Conservation (phyloP, 2,888 invertebrate species). For the Amphiduros pacificus region DNA sequence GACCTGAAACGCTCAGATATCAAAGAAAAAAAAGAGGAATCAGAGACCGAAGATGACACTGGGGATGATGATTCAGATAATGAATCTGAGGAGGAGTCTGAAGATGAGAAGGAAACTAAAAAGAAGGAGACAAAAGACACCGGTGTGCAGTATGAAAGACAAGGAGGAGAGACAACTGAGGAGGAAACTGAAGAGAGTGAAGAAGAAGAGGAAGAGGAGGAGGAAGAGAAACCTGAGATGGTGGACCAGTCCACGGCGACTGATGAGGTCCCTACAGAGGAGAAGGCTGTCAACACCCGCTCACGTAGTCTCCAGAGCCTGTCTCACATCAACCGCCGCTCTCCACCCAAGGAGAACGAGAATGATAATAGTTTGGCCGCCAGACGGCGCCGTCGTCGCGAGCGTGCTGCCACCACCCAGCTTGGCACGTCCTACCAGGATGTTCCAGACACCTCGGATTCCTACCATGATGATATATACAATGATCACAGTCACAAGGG, state of each 20-base stretch:
- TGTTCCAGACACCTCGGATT: not conserved
- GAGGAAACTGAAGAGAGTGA: conserved; percentile 30
- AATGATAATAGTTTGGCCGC: conserved; percentile 22
- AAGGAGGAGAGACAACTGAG: not conserved
- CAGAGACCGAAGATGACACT: not conserved
- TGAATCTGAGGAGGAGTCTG: conserved; percentile 19
- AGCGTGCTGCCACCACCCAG: conserved; percentile 21
- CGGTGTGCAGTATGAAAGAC: not conserved
- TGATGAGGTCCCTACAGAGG: conserved; percentile 37
- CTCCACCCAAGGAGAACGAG: conserved; percentile 7
- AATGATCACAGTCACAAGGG: conserved; percentile 17
- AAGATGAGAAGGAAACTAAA: conserved; percentile 10
- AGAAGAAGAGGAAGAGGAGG: conserved; percentile 27
- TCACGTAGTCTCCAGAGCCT: conserved; percentile 37
- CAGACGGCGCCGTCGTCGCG: conserved; percentile 23
- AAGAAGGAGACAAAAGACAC: not conserved
- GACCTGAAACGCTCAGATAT: conserved; percentile 31
- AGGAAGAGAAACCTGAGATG: conserved; percentile 21
- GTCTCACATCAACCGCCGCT: conserved; percentile 10
- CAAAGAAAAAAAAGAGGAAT: not conserved
- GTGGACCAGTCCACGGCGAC: conserved; percentile 27
- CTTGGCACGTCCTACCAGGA: conserved; percentile 7
- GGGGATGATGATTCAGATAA: conserved; percentile 17
- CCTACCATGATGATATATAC: conserved; percentile 5
- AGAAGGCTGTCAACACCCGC: conserved; percentile 48